Conservation (phyloP, 2,113 vertebrate genomes). For the Pseudorectes ferrugineus region DNA sequence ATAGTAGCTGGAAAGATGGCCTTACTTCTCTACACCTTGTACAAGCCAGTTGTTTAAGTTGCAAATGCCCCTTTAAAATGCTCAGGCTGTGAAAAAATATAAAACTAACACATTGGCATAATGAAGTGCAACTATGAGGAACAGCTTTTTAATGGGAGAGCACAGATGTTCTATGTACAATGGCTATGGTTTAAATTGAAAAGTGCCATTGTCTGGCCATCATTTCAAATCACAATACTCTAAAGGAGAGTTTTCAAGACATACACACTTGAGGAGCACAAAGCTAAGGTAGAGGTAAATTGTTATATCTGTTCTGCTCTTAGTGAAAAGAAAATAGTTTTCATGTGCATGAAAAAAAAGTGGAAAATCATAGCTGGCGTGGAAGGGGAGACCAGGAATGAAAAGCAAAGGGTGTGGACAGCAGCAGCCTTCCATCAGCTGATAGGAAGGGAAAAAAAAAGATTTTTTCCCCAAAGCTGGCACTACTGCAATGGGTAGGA, state of each 20-base stretch:
- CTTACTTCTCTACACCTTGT: neutral
- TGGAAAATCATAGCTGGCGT: neutral
- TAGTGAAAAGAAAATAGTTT: neutral
- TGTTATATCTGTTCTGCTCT: neutral
- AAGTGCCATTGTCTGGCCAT: neutral
- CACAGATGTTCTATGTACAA: neutral
- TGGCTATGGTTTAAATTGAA: neutral
- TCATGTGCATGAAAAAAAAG: neutral
- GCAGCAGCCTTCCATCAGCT: neutral
- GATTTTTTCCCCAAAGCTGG: neutral
- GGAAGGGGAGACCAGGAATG: neutral
- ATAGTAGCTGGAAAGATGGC: neutral
- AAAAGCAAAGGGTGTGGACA: neutral
- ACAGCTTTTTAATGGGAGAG: conserved; percentile 15
- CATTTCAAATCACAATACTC: neutral
- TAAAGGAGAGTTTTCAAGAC: neutral
- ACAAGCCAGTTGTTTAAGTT: neutral
- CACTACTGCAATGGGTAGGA: rapidly evolving
- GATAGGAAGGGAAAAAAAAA: neutral
- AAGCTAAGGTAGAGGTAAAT: neutral
- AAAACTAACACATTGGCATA: neutral
- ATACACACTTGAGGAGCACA: neutral
- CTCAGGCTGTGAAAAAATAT: neutral
- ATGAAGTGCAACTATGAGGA: neutral
- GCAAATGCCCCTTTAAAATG: neutral